Percentiles rank a stretch among this genome's conserved stretches.
phyloP scores from a whole-genome alignment of 1,140 invertebrate species.

The Dufourea novaeangliae region DNA sequence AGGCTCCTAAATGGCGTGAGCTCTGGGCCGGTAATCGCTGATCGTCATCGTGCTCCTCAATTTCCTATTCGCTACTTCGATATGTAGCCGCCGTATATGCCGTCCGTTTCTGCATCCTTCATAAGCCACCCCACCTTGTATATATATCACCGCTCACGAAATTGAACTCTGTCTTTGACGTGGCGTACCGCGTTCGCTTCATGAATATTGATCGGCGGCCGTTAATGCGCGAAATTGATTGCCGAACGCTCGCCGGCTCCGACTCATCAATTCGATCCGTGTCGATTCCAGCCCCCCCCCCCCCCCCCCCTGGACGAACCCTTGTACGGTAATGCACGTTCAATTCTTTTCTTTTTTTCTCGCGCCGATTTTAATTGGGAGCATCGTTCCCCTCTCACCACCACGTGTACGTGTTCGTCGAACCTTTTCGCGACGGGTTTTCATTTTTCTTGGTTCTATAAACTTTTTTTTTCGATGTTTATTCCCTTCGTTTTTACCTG shows the following conservation, averaged over 20 bases:
- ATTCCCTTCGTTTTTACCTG: too few species aligned
- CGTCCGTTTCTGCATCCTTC: background rate
- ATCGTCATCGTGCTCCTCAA: constrained; percentile 62
- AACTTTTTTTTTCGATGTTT: background rate
- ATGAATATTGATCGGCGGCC: constrained; percentile 77
- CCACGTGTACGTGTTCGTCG: background rate
- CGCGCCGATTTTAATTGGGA: background rate
- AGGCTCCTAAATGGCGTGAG: constrained; percentile 43
- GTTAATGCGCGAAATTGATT: constrained; percentile 74
- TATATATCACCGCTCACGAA: constrained; percentile 71
- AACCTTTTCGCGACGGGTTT: background rate
- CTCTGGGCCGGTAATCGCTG: constrained; percentile 17
- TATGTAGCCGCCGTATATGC: constrained; percentile 11
- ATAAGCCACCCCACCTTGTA: background rate
- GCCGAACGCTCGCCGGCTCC: constrained; percentile 57
- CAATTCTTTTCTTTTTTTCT: background rate
- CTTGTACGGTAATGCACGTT: constrained; percentile 15
- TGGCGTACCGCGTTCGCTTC: constrained; percentile 61
- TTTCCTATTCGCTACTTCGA: constrained; percentile 71
- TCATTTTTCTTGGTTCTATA: background rate
- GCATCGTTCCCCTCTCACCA: background rate
- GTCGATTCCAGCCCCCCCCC: constrained; percentile 58
- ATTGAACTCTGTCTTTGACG: constrained; percentile 78
- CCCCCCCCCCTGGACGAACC: constrained; percentile 20
- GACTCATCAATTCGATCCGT: constrained; percentile 70